Evolutionary conservation across 92 coral and sea anemone genomes (phyloP).

Genomic region (Desmophyllum pertusum): DNA sequence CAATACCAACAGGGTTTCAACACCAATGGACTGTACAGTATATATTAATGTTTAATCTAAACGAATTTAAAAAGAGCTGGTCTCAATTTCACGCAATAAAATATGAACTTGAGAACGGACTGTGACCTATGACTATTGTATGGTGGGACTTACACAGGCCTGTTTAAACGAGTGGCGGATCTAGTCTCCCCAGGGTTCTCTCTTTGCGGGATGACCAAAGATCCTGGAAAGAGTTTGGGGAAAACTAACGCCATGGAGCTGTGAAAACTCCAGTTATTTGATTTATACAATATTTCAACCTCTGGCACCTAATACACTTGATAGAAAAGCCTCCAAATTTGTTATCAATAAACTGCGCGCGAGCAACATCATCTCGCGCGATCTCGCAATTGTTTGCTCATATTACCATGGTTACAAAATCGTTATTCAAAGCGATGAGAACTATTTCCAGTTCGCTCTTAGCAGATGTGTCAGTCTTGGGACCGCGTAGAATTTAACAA

Average conservation of each 20-base stretch:
- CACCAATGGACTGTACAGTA: not conserved
- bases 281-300: no score
- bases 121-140: not conserved
- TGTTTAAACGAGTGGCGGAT: no score
- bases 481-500: not conserved
- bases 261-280: no score
- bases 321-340: no score
- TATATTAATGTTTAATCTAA: slow-evolving; percentile 1
- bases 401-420: not conserved
- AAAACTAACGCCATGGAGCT: no score
- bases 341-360: no score
- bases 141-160: not conserved
- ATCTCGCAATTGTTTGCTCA: not conserved
- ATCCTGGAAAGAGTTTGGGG: no score
- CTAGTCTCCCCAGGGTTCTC: no score
- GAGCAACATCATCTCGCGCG: not conserved
- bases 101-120: slow-evolving; percentile 30
- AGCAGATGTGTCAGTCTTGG: not conserved
- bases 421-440: not conserved
- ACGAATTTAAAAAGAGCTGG: slow-evolving; percentile 39
- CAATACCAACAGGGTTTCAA: not conserved
- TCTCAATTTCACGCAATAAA: slow-evolving; percentile 49
- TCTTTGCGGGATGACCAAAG: no score
- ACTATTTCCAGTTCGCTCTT: not conserved
- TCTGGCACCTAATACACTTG: no score